Conservation (phyloP, 2,797 vertebrate genomes). For the Urophycis tenuis region DNA sequence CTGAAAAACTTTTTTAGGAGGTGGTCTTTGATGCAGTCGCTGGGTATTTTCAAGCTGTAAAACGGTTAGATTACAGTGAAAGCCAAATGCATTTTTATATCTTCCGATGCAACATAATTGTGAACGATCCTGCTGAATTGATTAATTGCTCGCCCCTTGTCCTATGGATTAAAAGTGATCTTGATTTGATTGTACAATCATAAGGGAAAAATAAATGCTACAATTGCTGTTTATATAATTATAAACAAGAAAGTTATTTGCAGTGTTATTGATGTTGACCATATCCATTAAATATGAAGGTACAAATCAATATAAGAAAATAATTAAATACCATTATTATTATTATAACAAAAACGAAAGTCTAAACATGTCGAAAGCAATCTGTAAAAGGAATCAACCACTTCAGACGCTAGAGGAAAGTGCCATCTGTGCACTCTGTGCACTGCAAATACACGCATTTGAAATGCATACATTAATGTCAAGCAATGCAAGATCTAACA, state of each 20-base stretch:
- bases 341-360: background rate
- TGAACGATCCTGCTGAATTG: background rate
- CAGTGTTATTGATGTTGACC: conserved; percentile 43
- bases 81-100: conserved; percentile 47
- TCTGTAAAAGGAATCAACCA: background rate
- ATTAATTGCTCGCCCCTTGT: background rate
- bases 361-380: background rate
- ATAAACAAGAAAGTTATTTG: conserved; percentile 40
- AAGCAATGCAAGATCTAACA: conserved; percentile 3
- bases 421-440: background rate
- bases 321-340: background rate
- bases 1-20: conserved; percentile 40
- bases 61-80: conserved; percentile 44
- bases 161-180: conserved; percentile 41
- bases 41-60: conserved; percentile 58
- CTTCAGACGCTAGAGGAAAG: background rate
- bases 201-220: conserved; percentile 43
- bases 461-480: background rate
- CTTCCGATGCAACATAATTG: conserved; percentile 34
- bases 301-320: background rate
- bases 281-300: conserved; percentile 20
- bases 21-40: conserved; percentile 43
- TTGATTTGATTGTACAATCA: conserved; percentile 70
- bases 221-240: conserved; percentile 53
- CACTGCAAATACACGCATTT: background rate